Evolutionary conservation across 2,113 vertebrate genomes (phyloP).

Genomic region (Indri indri): DNA sequence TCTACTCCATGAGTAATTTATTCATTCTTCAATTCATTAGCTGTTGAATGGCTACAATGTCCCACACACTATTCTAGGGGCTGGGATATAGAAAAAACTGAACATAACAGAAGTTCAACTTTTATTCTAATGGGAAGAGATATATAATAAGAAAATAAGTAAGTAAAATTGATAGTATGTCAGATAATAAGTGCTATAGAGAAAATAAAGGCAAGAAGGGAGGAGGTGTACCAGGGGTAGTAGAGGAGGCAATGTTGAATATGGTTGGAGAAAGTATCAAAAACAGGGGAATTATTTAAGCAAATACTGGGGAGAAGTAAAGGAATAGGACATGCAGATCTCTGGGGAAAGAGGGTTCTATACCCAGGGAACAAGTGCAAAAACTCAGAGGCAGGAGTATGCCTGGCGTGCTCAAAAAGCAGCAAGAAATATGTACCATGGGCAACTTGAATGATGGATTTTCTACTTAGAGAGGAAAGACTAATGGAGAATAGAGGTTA

Average conservation of each 20-base stretch:
- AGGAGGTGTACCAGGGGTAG: rapidly evolving
- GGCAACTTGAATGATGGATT: not conserved
- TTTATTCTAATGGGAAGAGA: not conserved
- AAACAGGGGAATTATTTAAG: not conserved
- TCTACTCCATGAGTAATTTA: not conserved
- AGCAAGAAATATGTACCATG: not conserved
- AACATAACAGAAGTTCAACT: not conserved
- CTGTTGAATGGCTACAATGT: not conserved
- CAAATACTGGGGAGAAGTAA: not conserved
- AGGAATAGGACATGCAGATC: not conserved
- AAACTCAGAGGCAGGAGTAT: not conserved
- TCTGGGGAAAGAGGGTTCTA: not conserved
- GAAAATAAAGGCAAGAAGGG: not conserved
- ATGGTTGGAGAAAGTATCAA: not conserved
- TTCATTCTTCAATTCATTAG: conserved; percentile 20
- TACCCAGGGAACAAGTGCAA: not conserved
- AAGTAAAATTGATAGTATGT: not conserved
- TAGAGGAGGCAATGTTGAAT: too few species aligned
- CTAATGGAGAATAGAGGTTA: not conserved
- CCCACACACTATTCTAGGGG: not conserved
- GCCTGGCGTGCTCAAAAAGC: not conserved
- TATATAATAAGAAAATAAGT: not conserved
- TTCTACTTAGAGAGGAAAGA: not conserved
- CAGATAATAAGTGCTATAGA: not conserved
- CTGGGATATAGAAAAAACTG: not conserved